A percentile compares a stretch with the other conserved stretches of the same genome.
Evolutionary conservation across 2,797 vertebrate genomes (phyloP).

Genomic region (Alauda arvensis): DNA sequence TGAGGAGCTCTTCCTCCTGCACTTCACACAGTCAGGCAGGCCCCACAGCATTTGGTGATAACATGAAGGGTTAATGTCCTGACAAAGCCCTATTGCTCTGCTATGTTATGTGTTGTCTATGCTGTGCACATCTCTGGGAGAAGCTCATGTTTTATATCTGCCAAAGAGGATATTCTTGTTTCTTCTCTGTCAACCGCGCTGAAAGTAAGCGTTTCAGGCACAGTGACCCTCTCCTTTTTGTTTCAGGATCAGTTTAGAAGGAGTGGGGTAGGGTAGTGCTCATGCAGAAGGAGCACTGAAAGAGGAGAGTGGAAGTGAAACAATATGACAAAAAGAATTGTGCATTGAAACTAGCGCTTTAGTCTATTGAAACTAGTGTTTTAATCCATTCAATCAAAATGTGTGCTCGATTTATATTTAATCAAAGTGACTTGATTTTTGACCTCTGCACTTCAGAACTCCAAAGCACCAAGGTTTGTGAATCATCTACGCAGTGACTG

Average conservation of each 20-base stretch:
- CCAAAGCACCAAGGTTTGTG: background rate
- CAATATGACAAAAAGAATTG: background rate
- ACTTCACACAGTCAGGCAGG: fast-evolving
- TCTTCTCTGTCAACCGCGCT: background rate
- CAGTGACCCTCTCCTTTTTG: no score
- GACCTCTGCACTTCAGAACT: background rate
- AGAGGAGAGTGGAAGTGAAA: background rate
- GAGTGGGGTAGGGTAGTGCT: background rate
- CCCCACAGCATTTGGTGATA: background rate
- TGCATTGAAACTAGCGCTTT: background rate
- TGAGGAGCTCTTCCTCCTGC: background rate
- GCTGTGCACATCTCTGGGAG: no score
- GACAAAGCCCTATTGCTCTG: background rate
- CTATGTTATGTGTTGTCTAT: fast-evolving
- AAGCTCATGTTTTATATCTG: background rate
- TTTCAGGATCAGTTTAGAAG: background rate
- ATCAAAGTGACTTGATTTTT: background rate
- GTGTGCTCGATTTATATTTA: background rate
- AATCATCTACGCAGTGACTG: background rate
- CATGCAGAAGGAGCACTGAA: fast-evolving
- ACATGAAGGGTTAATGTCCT: fast-evolving
- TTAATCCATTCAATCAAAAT: background rate
- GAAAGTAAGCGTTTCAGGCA: background rate
- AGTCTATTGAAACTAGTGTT: background rate
- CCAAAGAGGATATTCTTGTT: background rate